Conservation (phyloP, 2,113 vertebrate species). For the Pimephales promelas region DNA sequence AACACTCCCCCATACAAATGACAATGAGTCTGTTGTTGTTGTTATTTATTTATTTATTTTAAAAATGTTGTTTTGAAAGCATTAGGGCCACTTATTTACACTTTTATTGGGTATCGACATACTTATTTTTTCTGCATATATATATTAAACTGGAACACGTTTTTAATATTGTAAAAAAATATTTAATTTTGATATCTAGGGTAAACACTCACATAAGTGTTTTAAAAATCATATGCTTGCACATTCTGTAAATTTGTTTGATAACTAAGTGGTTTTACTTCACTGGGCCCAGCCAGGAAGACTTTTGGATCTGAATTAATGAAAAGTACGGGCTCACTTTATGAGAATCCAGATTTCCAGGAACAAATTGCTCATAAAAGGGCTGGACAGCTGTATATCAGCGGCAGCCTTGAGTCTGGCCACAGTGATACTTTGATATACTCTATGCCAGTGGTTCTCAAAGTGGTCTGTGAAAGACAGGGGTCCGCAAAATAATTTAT, state of each 20-base stretch:
- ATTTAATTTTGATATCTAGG: background rate
- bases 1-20: background rate
- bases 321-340: constrained; percentile 1
- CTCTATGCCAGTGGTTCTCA: too few relatives aligned
- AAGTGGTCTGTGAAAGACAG: too few relatives aligned
- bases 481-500: too few relatives aligned
- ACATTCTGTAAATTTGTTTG: background rate
- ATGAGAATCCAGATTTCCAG: constrained; percentile 23
- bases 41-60: too few relatives aligned
- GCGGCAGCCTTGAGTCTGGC: background rate
- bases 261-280: background rate
- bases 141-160: background rate
- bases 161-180: background rate
- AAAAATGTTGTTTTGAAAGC: too few relatives aligned
- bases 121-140: background rate
- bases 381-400: constrained; percentile 17
- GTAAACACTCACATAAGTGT: background rate
- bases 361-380: constrained; percentile 34
- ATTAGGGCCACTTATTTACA: background rate
- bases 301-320: constrained; percentile 16
- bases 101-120: too few relatives aligned
- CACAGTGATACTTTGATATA: background rate
- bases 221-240: background rate
- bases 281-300: constrained; percentile 1
- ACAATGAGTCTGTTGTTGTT: background rate